Conservation (phyloP, 92 coral and sea anemone species). For the Porites cylindrica region DNA sequence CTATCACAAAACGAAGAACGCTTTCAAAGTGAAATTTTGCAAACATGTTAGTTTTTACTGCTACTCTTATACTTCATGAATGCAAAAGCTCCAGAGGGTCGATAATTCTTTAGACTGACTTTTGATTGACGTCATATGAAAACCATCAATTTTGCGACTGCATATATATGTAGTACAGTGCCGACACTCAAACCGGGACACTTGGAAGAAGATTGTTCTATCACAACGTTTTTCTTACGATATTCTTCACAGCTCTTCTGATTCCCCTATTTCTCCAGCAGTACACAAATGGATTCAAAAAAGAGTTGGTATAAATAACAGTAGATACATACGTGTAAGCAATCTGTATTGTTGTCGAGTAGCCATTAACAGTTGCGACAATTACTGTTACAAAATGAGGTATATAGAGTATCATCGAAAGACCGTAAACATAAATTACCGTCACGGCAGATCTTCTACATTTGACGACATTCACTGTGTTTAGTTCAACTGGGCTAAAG, state of each 20-base stretch:
- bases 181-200: no score
- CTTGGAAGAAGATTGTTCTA: no score
- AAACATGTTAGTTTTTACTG: no score
- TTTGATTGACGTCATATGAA: no score
- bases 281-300: constrained; percentile 40
- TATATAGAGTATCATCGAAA: constrained; percentile 20
- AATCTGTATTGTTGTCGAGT: not conserved
- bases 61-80: no score
- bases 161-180: no score
- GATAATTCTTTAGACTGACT: no score
- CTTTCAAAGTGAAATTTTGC: not conserved
- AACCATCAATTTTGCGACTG: no score
- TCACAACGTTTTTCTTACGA: no score
- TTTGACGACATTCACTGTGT: not conserved
- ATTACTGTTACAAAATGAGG: constrained; percentile 27
- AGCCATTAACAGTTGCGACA: constrained; percentile 17
- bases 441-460: constrained; percentile 32
- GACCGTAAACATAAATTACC: constrained; percentile 17
- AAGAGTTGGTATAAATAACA: constrained; percentile 36
- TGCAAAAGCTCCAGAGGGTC: no score
- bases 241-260: constrained; percentile 17
- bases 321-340: constrained; percentile 39
- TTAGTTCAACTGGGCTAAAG: not conserved
- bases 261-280: constrained; percentile 43
- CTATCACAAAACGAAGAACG: constrained; percentile 1